Evolutionary conservation across 2,888 invertebrate species (phyloP), one percentile per base, ranked within the genome.

Genomic region (Aquatica leii): DNA sequence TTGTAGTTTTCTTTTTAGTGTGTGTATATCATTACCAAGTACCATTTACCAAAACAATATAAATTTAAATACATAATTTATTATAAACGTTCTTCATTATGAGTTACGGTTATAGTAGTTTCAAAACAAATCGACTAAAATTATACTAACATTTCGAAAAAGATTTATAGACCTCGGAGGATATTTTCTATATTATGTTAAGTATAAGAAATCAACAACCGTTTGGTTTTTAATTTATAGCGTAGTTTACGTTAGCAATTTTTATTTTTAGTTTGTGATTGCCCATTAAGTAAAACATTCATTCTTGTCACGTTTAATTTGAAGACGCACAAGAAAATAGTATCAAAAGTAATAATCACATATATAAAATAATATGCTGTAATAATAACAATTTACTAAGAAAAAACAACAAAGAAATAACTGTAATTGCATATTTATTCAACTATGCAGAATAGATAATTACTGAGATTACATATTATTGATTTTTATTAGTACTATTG

Each of bases 161-260:
- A 46, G 46, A 46, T 46, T 46, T 46, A 46, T 46, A 18, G 43
- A n/a, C 20, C 8, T 17, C 18, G 17, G 9, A 3, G 8, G 6
- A 41, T 9, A n/a, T 15, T 8, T 41, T 46, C 9, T 46, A 46
- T 18, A 46, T 20, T 46, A 46, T 46, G 17, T 46, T 20, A 46
- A 46, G n/a, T 46, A 46, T 46, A 46, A 46, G n/a, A 46, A 46
- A 46, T 46, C 20, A 46, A 18, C 46, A 46, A 46, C 41, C 41
- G 41, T 41, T 41, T 41, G 14, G n/a, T 46, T 18, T 11, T 20
- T 46, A 46, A 46, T 46, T 46, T 46, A 46, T 20, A 15, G 41
- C 14, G 15, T 18, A 46, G 20, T 41, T 41, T 46, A 20, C 6
- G n/a, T 17, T 18, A 6, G 3, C 17, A 18, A 46, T 46, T 46